These are phyloP conservation scores for Fragum whitleyi DNA, from an alignment of 2,888 invertebrate genomes.

Conservation along the genomic window DNA sequence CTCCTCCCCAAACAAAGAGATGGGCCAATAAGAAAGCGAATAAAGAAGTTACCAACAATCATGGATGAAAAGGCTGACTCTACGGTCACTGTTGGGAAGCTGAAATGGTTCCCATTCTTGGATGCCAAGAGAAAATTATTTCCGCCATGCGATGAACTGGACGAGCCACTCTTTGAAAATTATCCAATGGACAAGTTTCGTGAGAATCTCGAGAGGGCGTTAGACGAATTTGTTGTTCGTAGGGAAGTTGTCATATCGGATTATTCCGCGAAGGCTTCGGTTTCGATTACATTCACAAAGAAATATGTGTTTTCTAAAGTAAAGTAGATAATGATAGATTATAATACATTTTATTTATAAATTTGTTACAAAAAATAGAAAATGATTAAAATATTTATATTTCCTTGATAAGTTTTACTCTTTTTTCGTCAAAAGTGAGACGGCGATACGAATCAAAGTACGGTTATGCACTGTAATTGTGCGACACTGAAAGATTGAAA, in stretches of 20 bases:
- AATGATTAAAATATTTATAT: too few relatives aligned
- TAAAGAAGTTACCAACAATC: neutral
- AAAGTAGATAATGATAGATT: neutral
- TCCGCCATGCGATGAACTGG: neutral
- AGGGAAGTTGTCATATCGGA: constrained; percentile 68
- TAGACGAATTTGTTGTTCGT: constrained; percentile 71
- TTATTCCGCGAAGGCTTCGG: constrained; percentile 55
- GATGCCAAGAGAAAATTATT: constrained; percentile 13
- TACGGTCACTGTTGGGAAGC: constrained; percentile 36
- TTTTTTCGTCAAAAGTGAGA: too few relatives aligned
- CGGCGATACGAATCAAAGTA: too few relatives aligned
- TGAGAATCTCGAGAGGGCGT: constrained; percentile 55
- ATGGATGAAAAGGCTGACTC: neutral
- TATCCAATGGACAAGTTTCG: constrained; percentile 60
- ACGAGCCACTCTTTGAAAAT: constrained; percentile 42
- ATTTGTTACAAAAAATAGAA: neutral
- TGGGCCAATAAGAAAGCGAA: neutral
- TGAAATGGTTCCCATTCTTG: constrained; percentile 53
- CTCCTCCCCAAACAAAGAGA: neutral
- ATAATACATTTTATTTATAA: too few relatives aligned
- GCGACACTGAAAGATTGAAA: too few relatives aligned
- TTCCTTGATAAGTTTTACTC: too few relatives aligned
- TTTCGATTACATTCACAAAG: constrained; percentile 68
- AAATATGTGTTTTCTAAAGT: constrained; percentile 62
- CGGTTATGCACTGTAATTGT: too few relatives aligned